Evolutionary conservation across 1,140 invertebrate species (phyloP).

Genomic region (Spodoptera litura): DNA sequence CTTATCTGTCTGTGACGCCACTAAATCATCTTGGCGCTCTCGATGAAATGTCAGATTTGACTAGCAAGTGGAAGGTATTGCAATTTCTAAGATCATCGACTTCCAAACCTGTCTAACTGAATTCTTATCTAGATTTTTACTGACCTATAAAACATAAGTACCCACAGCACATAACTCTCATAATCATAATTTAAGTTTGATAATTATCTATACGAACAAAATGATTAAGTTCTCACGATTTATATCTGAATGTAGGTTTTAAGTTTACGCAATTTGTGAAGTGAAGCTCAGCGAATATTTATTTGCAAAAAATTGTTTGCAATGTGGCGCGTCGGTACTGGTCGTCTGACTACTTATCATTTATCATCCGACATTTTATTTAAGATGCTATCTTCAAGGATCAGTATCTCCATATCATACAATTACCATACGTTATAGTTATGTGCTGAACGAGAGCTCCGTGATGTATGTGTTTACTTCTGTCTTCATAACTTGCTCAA

Average conservation of each 20-base stretch:
- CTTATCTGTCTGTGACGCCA: constrained; percentile 32
- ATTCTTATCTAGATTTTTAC: background rate
- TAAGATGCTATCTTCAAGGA: constrained; percentile 60
- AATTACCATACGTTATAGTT: constrained; percentile 35
- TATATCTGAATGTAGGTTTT: constrained; percentile 2
- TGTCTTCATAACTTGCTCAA: constrained; percentile 22
- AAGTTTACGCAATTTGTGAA: constrained; percentile 8
- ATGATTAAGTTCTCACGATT: constrained; percentile 29
- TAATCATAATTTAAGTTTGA: constrained; percentile 7
- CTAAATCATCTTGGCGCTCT: background rate
- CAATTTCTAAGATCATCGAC: background rate
- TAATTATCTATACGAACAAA: constrained; percentile 6
- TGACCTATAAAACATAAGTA: background rate
- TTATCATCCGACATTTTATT: constrained; percentile 57
- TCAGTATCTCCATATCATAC: constrained; percentile 54
- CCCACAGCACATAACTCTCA: background rate
- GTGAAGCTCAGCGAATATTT: background rate
- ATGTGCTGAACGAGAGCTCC: constrained; percentile 1
- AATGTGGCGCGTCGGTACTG: constrained; percentile 22
- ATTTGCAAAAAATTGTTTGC: constrained; percentile 18
- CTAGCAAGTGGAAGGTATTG: background rate
- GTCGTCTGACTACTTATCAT: constrained; percentile 47
- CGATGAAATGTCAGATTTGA: background rate
- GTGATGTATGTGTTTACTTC: constrained; percentile 41
- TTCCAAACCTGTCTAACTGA: background rate